Evolutionary conservation across 1,140 invertebrate species (phyloP), one percentile per base, ranked within the genome.

Genomic region (Acromyrmex heyeri): DNA sequence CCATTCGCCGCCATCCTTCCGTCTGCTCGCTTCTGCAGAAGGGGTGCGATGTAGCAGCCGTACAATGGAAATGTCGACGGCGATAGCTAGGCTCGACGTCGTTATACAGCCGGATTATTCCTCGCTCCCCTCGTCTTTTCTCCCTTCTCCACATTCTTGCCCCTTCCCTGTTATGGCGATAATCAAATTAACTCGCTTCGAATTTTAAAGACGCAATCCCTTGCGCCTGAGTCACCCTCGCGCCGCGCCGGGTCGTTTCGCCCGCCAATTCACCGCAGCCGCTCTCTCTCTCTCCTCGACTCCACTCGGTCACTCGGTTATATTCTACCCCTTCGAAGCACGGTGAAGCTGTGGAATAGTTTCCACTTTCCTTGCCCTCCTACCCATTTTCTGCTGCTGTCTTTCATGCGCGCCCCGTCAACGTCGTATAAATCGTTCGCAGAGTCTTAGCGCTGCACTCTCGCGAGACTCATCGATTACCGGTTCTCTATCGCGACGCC

Each of bases 61-160:
- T 90, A 82, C 88, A 90, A 90, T 90, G 34, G 88, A 86, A 90
- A 90, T 72, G 88, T 77, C 70, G 78, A 21, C 88, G 73, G 81
- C 88, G 77, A 88, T 90, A 87, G 81, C 76, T 90, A 90, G 90
- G 86, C 89, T 14, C 86, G 86, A 82, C 75, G 88, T 90, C 90
- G 91, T 93, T 93, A 93, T 93, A 92, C 91, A 88, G 93, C 87
- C 76, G 90, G 88, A 94, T 94, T 93, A 93, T 94, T 94, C 90
- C 91, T 91, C 65, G 62, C 61, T 50, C 50, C 24, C 38, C 24
- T 79, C 79, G 53, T 69, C 70, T 53, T 78, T 55, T 62, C 85
- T 50, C 72, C 67, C 72, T 64, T 62, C 61, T 21, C 34, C 18
- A n/a, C n/a, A 7, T 57, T 7, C 18, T 55, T n/a, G 18, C 53